A percentile compares a stretch with the other conserved stretches of the same genome.
Evolutionary conservation across 2,888 invertebrate genomes (phyloP).

Genomic region (Mactromeris polynyma): DNA sequence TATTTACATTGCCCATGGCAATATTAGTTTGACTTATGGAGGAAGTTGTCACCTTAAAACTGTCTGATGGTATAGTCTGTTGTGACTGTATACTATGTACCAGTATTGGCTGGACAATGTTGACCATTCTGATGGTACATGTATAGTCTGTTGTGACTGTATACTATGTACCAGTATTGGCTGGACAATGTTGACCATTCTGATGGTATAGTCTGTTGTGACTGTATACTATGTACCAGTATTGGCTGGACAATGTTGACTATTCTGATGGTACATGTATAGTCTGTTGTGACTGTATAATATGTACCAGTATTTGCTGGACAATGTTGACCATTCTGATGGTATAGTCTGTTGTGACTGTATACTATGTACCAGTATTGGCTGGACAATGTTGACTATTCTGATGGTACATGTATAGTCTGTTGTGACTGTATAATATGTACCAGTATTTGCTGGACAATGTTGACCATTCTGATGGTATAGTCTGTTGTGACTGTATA

Average conservation of each 20-base stretch:
- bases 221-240: neutral
- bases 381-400: neutral
- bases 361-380: neutral
- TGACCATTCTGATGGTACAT: neutral
- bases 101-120: neutral
- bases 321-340: neutral
- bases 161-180: no score
- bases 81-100: neutral
- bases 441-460: no score
- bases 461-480: neutral
- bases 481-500: neutral
- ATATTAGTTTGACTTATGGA: neutral
- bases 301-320: no score
- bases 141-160: no score
- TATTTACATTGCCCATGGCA: neutral
- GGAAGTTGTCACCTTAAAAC: constrained; percentile 1
- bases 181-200: neutral
- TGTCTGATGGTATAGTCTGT: neutral
- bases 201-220: neutral
- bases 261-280: neutral
- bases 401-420: neutral
- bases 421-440: no score
- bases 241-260: neutral
- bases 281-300: no score
- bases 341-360: neutral